Conservation (phyloP, 2,797 vertebrate species). For the Bradypodion pumilum region DNA sequence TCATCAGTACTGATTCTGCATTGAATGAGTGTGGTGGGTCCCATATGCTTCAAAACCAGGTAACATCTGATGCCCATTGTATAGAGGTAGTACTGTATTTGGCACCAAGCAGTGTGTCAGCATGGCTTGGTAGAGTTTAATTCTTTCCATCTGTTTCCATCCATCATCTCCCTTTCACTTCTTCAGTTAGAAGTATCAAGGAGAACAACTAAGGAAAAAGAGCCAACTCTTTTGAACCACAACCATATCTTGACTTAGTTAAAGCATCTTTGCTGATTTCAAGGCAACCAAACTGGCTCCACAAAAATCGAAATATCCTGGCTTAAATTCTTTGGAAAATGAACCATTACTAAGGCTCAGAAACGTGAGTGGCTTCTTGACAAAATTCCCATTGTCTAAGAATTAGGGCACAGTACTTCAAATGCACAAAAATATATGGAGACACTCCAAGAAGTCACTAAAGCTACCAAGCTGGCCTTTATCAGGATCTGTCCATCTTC, state of each 20-base stretch:
- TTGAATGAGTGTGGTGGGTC: slow-evolving; percentile 3
- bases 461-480: slow-evolving; percentile 1
- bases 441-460: neutral
- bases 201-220: neutral
- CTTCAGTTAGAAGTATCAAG: neutral
- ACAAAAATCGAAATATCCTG: slow-evolving; percentile 21
- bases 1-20: neutral
- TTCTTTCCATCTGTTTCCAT: slow-evolving; percentile 37
- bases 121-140: slow-evolving; percentile 35
- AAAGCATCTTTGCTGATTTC: neutral
- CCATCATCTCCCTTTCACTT: neutral
- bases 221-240: slow-evolving; percentile 8
- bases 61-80: slow-evolving; percentile 44
- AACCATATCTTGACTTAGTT: slow-evolving; percentile 6
- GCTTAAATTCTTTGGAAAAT: slow-evolving; percentile 31
- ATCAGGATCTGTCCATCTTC: slow-evolving; percentile 18
- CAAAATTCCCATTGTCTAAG: slow-evolving; percentile 31
- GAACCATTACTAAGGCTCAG: slow-evolving; percentile 20
- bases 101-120: slow-evolving; percentile 23
- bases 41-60: neutral
- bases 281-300: slow-evolving; percentile 5
- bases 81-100: slow-evolving; percentile 21
- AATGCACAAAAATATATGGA: neutral
- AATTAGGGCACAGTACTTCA: slow-evolving; percentile 22
- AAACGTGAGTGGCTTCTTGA: slow-evolving; percentile 26